phyloP scores from a whole-genome alignment of 2,113 vertebrate species.

The Donacobius atricapilla region DNA sequence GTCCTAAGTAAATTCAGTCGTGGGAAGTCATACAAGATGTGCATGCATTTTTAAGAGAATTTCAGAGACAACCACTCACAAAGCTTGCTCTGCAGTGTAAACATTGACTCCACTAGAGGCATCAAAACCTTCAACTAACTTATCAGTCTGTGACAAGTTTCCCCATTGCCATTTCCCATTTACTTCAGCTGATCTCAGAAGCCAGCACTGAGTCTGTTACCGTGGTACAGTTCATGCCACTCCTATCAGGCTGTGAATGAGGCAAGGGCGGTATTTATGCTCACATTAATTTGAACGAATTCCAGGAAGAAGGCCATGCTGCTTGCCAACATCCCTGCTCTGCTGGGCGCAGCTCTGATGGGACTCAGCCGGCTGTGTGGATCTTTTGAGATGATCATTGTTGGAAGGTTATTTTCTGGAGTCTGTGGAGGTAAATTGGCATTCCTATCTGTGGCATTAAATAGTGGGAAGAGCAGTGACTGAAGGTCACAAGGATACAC shows the following conservation, averaged over 20 bases:
- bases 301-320: slow-evolving; percentile 78
- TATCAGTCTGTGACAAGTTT: not conserved
- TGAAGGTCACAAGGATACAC: not conserved
- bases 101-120: not conserved
- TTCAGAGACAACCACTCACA: not conserved
- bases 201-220: not conserved
- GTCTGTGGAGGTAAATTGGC: slow-evolving; percentile 69
- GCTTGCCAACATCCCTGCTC: slow-evolving; percentile 69
- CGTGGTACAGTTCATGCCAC: not conserved
- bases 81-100: not conserved
- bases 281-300: not conserved
- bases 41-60: not conserved
- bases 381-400: slow-evolving; percentile 81
- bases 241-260: not conserved
- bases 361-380: slow-evolving; percentile 62
- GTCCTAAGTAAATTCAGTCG: not conserved
- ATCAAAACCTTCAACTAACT: not conserved
- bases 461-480: not conserved
- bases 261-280: not conserved
- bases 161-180: not conserved
- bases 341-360: slow-evolving; percentile 74
- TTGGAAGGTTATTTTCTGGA: slow-evolving; percentile 75
- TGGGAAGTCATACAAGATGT: not conserved
- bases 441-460: not conserved
- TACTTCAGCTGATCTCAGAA: not conserved